A percentile compares a stretch with the other conserved stretches of the same genome.
Conservation (phyloP, 2,113 vertebrate species). For the Argyrosomus japonicus region DNA sequence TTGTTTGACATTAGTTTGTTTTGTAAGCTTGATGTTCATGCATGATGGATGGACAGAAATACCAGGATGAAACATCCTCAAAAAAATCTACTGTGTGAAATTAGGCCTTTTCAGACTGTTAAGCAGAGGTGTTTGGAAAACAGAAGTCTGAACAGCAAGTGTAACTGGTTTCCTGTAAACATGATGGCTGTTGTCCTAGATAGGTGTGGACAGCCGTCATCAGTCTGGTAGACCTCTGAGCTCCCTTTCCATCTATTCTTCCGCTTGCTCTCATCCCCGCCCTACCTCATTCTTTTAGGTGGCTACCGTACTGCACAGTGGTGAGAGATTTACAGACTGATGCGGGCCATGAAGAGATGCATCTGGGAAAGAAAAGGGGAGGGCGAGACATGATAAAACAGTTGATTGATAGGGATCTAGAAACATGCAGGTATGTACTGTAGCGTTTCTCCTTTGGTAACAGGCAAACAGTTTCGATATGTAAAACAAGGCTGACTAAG, state of each 20-base stretch:
- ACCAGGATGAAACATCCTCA: conserved; percentile 16
- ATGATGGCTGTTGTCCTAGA: conserved; percentile 35
- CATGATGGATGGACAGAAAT: conserved; percentile 34
- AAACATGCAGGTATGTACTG: conserved; percentile 39
- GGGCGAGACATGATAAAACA: conserved; percentile 15
- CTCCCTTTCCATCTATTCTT: conserved; percentile 37
- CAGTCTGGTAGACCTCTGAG: conserved; percentile 42
- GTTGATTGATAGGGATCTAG: conserved; percentile 57
- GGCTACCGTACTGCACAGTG: conserved; percentile 55
- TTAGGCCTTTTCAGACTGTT: conserved; percentile 10
- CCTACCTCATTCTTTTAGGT: conserved; percentile 34
- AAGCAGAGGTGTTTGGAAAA: conserved; percentile 23
- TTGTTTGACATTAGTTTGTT: conserved; percentile 33
- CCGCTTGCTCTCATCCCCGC: conserved; percentile 8
- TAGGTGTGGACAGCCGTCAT: conserved; percentile 66
- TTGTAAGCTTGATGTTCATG: conserved; percentile 4
- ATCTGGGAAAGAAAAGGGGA: conserved; percentile 4
- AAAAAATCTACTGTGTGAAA: conserved; percentile 13
- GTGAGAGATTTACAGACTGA: conserved; percentile 60
- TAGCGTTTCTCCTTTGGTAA: conserved; percentile 51
- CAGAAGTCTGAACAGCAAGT: conserved; percentile 52
- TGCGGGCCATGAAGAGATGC: conserved; percentile 47
- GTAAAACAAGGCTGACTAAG: background rate
- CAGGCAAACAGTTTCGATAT: conserved; percentile 50
- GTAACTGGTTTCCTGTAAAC: conserved; percentile 69